Conservation (phyloP, 2,797 vertebrate genomes). For the Synanceia verrucosa region DNA sequence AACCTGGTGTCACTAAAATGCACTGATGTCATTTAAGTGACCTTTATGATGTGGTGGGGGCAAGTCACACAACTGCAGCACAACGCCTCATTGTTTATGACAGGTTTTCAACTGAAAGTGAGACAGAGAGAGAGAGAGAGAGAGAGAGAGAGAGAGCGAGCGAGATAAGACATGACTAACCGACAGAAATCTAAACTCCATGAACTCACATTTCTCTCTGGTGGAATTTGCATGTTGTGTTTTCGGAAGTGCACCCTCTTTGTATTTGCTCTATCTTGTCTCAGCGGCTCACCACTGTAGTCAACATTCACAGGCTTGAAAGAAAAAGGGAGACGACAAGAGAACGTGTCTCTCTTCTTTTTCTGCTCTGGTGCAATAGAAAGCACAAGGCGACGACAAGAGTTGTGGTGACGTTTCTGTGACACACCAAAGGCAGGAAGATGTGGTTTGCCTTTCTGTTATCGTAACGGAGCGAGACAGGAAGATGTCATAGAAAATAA, state of each 20-base stretch:
- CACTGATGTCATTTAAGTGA: conserved; percentile 46
- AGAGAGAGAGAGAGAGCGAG: not conserved
- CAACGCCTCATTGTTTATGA: conserved; percentile 5
- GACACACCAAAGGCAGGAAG: conserved; percentile 68
- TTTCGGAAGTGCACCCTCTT: conserved; percentile 7
- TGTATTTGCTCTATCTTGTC: conserved; percentile 15
- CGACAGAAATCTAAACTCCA: conserved; percentile 1
- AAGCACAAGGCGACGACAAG: conserved; percentile 47
- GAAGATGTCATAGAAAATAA: conserved; percentile 84
- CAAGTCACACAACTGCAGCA: not conserved
- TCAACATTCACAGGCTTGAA: not conserved
- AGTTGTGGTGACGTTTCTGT: conserved; percentile 45
- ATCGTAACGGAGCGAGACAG: conserved; percentile 81
- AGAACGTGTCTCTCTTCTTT: conserved; percentile 1
- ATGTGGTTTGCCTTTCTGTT: conserved; percentile 74
- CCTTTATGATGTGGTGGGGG: conserved; percentile 20
- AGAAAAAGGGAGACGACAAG: conserved; percentile 11
- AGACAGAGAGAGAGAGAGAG: not conserved
- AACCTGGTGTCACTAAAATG: conserved; percentile 28
- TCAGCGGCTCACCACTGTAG: not conserved
- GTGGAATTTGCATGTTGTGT: conserved; percentile 51
- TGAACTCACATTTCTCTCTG: conserved; percentile 5
- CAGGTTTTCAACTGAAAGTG: conserved; percentile 9
- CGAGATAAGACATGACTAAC: not conserved
- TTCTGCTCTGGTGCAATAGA: conserved; percentile 25